Conservation (phyloP, 2,888 invertebrate genomes). For the Pantelozetes paolii region DNA sequence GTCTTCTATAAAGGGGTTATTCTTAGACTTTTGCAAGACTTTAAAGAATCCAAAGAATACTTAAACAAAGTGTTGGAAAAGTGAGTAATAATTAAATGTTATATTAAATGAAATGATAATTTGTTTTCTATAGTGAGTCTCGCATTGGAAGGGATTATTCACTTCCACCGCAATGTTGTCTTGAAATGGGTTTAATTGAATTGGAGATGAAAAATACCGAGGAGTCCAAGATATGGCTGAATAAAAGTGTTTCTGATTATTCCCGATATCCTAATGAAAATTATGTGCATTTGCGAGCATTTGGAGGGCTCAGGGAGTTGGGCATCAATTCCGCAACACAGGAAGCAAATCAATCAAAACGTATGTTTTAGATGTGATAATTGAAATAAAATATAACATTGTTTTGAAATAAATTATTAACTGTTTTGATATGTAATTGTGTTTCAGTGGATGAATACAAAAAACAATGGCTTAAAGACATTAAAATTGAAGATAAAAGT, state of each 20-base stretch:
- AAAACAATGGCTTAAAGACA: constrained; percentile 28
- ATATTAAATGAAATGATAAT: background rate
- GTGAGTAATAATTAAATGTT: background rate
- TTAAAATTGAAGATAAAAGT: constrained; percentile 3
- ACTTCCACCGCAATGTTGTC: background rate
- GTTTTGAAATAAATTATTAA: background rate
- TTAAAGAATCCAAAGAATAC: constrained; percentile 20
- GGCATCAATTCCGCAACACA: constrained; percentile 35
- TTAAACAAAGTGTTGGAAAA: constrained; percentile 18
- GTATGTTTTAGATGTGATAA: background rate
- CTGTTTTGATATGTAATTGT: background rate
- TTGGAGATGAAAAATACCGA: constrained; percentile 14
- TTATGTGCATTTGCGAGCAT: constrained; percentile 39
- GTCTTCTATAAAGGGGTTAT: constrained; percentile 39
- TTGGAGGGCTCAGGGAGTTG: constrained; percentile 33
- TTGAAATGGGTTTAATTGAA: constrained; percentile 42
- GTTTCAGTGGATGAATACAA: constrained; percentile 6
- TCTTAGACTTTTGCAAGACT: background rate
- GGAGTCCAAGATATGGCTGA: constrained; percentile 40
- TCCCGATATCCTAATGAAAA: constrained; percentile 39
- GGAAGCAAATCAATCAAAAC: background rate
- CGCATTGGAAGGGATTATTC: background rate
- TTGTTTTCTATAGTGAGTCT: background rate
- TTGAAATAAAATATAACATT: background rate
- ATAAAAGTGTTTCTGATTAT: constrained; percentile 40